These are phyloP conservation scores for Deroplatys truncata DNA, from an alignment of 2,888 invertebrate genomes.

Conservation along the genomic window DNA sequence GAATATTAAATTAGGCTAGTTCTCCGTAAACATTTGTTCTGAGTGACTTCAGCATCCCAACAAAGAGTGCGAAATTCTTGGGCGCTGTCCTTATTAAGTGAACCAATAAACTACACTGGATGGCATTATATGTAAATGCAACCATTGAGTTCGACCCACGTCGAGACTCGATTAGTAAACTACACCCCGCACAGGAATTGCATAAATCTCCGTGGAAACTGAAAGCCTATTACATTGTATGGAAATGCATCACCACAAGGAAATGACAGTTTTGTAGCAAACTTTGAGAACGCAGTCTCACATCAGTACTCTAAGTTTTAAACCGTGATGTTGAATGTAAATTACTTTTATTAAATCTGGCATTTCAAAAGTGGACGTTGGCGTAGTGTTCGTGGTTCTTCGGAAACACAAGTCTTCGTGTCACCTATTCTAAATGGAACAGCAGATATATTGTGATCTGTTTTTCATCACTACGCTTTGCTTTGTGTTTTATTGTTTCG, in stretches of 20 bases:
- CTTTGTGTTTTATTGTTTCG: too few relatives aligned
- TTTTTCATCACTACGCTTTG: too few relatives aligned
- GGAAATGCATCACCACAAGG: background rate
- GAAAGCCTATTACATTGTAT: background rate
- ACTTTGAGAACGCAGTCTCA: background rate
- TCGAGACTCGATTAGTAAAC: background rate
- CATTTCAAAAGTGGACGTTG: too few relatives aligned
- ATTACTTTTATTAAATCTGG: too few relatives aligned
- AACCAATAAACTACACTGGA: background rate
- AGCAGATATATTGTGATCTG: too few relatives aligned
- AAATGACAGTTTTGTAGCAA: background rate
- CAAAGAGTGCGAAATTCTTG: background rate
- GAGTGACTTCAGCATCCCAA: background rate
- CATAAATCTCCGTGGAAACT: background rate
- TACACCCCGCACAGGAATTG: background rate
- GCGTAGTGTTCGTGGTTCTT: too few relatives aligned
- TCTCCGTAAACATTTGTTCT: background rate
- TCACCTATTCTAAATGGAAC: too few relatives aligned
- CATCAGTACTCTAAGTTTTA: background rate
- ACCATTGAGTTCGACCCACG: background rate
- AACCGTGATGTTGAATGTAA: background rate
- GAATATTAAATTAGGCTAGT: background rate
- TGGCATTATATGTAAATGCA: background rate
- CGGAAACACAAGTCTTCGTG: too few relatives aligned
- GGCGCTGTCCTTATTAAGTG: background rate